A percentile compares a stretch with the other conserved stretches of the same genome.
These are phyloP conservation scores for Xenotilapia leptura DNA, from an alignment of 2,113 vertebrate genomes.

Conservation along the genomic window DNA sequence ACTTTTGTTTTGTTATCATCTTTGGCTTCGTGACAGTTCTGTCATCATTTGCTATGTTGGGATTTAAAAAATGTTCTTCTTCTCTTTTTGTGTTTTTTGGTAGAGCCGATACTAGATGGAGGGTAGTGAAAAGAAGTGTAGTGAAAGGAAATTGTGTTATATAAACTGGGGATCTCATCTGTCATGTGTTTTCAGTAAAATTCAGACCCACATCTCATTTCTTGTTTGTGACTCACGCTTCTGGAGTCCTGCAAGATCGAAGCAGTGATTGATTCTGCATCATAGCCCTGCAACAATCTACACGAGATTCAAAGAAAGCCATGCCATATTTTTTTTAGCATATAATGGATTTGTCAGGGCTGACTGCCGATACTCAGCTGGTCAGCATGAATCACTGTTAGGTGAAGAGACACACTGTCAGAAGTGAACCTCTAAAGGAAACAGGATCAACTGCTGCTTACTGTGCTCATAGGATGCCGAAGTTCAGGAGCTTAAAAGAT, in stretches of 20 bases:
- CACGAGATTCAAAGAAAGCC: not conserved
- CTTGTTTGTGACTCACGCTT: not conserved
- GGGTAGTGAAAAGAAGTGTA: not conserved
- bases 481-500: not conserved
- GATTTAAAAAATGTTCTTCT: not conserved
- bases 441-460: not conserved
- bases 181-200: conserved; percentile 1
- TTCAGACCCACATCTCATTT: not conserved
- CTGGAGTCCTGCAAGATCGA: not conserved
- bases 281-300: not conserved
- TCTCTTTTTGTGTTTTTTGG: not conserved
- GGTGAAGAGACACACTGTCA: not conserved
- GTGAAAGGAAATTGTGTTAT: not conserved
- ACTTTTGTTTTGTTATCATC: not conserved
- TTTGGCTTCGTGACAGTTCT: not conserved
- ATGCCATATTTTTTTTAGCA: not conserved
- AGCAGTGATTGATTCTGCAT: not conserved
- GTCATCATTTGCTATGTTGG: not conserved
- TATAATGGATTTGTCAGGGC: not conserved
- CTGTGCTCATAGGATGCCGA: not conserved
- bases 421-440: not conserved
- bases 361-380: not conserved
- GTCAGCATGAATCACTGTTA: conserved; percentile 11
- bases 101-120: not conserved
- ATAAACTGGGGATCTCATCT: not conserved